A percentile compares a stretch with the other conserved stretches of the same genome.
phyloP scores from a whole-genome alignment of 2,888 invertebrate species.

The Fissipunctia ypsillon region DNA sequence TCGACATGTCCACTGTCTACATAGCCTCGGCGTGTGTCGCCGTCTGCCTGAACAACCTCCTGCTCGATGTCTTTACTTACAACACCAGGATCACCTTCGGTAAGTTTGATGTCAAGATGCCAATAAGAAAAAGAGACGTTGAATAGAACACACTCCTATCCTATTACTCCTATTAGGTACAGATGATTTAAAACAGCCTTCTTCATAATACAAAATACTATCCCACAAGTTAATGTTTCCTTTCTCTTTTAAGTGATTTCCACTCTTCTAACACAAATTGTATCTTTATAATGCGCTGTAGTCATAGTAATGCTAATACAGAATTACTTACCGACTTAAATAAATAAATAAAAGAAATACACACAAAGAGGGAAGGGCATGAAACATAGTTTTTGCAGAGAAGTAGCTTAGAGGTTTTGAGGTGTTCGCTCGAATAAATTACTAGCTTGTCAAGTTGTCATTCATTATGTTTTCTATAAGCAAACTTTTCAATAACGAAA shows the following conservation, averaged over 20 bases:
- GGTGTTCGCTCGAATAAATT: background rate
- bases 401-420: background rate
- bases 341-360: background rate
- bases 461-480: background rate
- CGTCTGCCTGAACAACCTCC: slow-evolving; percentile 95
- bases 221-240: background rate
- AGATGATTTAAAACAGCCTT: background rate
- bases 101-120: slow-evolving; percentile 75
- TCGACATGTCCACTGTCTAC: slow-evolving; percentile 98
- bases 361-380: background rate
- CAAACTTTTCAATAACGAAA: background rate
- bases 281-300: background rate
- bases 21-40: slow-evolving; percentile 97
- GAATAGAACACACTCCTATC: background rate
- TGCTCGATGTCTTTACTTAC: slow-evolving; percentile 95
- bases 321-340: background rate
- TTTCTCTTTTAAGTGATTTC: background rate
- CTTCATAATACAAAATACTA: background rate
- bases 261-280: background rate
- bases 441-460: background rate
- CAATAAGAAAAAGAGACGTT: background rate
- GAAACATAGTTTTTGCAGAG: background rate
- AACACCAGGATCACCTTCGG: slow-evolving; percentile 97
- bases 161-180: background rate
- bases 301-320: background rate